A percentile compares a stretch with the other conserved stretches of the same genome.
Conservation (phyloP, 2,113 vertebrate species). For the Ornithorhynchus anatinus region DNA sequence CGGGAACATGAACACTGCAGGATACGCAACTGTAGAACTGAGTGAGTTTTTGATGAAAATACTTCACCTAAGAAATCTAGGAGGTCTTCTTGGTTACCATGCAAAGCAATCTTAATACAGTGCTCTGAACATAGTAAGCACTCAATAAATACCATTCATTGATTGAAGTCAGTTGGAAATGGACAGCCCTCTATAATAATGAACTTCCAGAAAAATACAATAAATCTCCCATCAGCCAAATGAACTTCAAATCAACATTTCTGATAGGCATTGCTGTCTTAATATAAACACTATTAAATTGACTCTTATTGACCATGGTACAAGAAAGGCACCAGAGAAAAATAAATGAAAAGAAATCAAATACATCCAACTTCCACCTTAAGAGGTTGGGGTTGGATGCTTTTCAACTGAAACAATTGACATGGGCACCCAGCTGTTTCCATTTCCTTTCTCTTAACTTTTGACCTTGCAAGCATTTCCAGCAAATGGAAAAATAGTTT, state of each 20-base stretch:
- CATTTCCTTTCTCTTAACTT: conserved; percentile 5
- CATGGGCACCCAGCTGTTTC: conserved; percentile 18
- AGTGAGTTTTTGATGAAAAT: no score
- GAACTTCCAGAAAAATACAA: conserved; percentile 23
- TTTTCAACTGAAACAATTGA: background rate
- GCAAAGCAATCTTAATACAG: background rate
- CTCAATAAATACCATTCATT: no score
- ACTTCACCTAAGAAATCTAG: no score
- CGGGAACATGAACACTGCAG: no score
- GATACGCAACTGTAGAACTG: no score
- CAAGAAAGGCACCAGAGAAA: background rate
- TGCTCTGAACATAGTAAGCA: no score
- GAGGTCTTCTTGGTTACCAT: background rate
- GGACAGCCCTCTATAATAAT: conserved; percentile 1
- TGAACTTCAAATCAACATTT: background rate
- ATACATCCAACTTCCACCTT: background rate
- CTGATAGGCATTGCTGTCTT: background rate
- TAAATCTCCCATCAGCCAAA: background rate
- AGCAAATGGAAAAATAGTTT: conserved; percentile 28
- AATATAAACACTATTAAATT: no score
- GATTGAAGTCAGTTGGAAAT: background rate
- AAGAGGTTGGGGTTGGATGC: no score
- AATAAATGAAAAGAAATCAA: background rate
- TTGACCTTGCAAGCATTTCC: conserved; percentile 5
- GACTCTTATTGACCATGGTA: no score